Percentiles rank a stretch among this genome's conserved stretches.
Evolutionary conservation across 2,113 vertebrate genomes (phyloP).

Genomic region (Diadophis punctatus): DNA sequence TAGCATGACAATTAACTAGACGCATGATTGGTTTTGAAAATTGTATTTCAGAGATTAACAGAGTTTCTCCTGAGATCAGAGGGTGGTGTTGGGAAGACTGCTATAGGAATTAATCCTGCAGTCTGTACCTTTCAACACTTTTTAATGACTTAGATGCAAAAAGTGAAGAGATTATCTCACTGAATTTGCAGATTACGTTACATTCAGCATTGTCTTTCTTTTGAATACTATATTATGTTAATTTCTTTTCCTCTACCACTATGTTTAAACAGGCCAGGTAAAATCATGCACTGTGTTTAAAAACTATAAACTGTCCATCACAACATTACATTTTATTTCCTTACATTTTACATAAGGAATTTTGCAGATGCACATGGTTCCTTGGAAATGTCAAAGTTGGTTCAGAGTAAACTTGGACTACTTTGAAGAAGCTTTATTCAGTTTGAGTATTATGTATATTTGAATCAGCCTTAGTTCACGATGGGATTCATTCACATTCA

Average conservation of each 20-base stretch:
- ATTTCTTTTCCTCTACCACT: background rate
- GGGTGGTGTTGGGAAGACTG: background rate
- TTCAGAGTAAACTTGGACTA: background rate
- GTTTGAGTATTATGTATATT: background rate
- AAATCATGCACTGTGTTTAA: background rate
- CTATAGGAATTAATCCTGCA: background rate
- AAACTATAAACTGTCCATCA: background rate
- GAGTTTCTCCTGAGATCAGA: background rate
- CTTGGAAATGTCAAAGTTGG: background rate
- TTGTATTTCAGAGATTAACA: background rate
- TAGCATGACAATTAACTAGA: background rate
- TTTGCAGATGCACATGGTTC: background rate
- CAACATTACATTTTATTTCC: background rate
- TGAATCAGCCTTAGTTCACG: background rate
- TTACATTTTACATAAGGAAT: background rate
- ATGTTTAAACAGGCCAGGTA: background rate
- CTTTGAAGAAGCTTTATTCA: background rate
- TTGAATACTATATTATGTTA: background rate
- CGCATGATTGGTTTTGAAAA: background rate
- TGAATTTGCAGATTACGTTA: background rate
- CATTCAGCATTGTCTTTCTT: background rate
- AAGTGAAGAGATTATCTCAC: background rate
- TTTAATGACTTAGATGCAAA: background rate
- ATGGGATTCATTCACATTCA: background rate
- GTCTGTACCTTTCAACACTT: background rate